Conservation (phyloP, 2,113 vertebrate genomes). For the Rhabdomys dilectus region DNA sequence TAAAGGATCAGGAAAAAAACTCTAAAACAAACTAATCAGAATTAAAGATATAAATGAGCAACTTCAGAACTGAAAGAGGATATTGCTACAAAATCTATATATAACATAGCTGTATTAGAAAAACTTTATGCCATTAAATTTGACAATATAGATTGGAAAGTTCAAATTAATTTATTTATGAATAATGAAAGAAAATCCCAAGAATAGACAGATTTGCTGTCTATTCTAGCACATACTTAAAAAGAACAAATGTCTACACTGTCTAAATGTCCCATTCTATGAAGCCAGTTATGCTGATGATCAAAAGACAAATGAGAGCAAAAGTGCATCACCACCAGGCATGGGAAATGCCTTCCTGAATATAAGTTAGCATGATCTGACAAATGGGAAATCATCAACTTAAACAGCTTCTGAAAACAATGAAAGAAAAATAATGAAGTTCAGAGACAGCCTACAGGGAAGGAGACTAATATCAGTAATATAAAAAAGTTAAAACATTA, state of each 20-base stretch:
- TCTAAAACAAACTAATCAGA: neutral
- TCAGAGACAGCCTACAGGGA: neutral
- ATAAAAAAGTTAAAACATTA: neutral
- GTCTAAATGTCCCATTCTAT: no score
- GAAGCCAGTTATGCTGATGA: neutral
- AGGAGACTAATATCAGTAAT: neutral
- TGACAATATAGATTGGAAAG: neutral
- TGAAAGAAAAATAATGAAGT: constrained; percentile 12
- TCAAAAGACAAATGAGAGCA: no score
- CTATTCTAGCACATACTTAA: neutral
- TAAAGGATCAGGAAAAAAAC: no score
- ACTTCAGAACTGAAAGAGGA: neutral
- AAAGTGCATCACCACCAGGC: neutral
- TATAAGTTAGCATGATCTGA: neutral
- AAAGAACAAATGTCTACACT: neutral
- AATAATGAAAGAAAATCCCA: neutral
- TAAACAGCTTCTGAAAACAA: neutral
- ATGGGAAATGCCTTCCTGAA: neutral
- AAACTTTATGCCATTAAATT: neutral
- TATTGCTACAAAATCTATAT: neutral
- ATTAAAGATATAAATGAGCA: neutral
- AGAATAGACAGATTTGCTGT: neutral
- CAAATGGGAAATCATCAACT: neutral
- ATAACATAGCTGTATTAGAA: neutral
- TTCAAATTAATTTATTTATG: neutral